Conservation (phyloP, 2,797 vertebrate species). For the Morelia viridis region DNA sequence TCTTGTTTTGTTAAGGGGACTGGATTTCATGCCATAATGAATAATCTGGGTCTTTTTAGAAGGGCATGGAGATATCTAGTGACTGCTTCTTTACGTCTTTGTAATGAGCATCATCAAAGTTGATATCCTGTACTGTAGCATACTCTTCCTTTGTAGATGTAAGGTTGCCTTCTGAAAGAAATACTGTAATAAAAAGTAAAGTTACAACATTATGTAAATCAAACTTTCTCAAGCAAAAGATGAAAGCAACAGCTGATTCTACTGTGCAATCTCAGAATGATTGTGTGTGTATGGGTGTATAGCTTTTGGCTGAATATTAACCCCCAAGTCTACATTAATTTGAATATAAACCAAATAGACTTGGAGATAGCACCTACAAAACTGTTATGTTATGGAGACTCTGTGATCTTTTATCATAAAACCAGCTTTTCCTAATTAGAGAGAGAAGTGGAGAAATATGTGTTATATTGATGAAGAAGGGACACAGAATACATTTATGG, state of each 20-base stretch:
- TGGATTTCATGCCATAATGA: conserved; percentile 32
- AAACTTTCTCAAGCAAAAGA: conserved; percentile 74
- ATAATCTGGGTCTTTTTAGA: conserved; percentile 48
- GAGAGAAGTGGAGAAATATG: background rate
- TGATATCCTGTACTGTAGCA: conserved; percentile 64
- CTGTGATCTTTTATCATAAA: background rate
- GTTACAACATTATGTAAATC: conserved; percentile 84
- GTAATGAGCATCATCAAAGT: conserved; percentile 54
- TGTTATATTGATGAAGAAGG: background rate
- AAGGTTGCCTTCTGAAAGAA: conserved; percentile 71
- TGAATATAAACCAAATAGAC: conserved; percentile 45
- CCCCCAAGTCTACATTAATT: conserved; percentile 43
- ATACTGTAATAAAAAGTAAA: conserved; percentile 35
- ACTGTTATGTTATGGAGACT: conserved; percentile 15
- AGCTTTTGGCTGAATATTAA: background rate
- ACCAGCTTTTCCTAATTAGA: background rate
- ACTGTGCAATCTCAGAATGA: conserved; percentile 42
- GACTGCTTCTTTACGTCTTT: conserved; percentile 61
- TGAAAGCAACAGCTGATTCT: conserved; percentile 70
- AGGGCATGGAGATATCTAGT: conserved; percentile 49
- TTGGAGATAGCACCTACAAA: conserved; percentile 50
- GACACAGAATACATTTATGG: background rate
- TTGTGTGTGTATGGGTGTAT: background rate
- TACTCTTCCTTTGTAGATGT: conserved; percentile 70
- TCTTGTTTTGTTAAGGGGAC: conserved; percentile 49